phyloP scores from a whole-genome alignment of 64 coral and sea anemone genomes.

The Stylophora pistillata region DNA sequence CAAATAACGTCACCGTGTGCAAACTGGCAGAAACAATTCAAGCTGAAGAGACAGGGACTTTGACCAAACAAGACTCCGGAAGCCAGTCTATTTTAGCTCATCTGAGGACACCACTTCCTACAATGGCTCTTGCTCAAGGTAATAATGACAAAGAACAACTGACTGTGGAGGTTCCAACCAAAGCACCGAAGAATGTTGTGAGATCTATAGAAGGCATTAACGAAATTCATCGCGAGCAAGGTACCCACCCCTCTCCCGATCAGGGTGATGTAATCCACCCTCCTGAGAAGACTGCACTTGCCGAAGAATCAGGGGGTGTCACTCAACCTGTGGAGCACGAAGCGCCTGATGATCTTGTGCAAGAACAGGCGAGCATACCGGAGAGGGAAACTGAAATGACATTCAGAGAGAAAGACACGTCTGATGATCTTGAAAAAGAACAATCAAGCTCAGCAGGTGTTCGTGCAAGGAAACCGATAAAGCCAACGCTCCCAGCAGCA shows the following conservation, averaged over 20 bases:
- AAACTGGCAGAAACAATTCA: neutral
- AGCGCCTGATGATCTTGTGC: neutral
- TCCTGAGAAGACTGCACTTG: neutral
- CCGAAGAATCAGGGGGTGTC: neutral
- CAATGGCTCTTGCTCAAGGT: neutral
- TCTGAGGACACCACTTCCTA: neutral
- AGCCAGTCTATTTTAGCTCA: slow-evolving; percentile 55
- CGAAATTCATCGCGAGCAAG: too few relatives aligned
- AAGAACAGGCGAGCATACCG: neutral
- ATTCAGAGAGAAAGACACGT: neutral
- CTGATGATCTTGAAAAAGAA: neutral
- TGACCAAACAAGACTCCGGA: slow-evolving; percentile 45
- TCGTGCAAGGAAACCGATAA: neutral
- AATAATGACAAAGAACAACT: neutral
- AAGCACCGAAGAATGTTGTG: neutral
- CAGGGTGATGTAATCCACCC: neutral
- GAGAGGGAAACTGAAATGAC: too few relatives aligned
- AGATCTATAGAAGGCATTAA: neutral
- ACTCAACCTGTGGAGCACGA: neutral
- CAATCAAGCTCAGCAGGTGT: neutral
- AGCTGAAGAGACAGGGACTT: neutral
- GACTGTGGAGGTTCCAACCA: neutral
- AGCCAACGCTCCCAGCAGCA: neutral
- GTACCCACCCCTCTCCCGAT: neutral
- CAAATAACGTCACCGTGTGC: neutral